These are phyloP conservation scores for Ptychochromis oligacanthus DNA, from an alignment of 2,113 vertebrate genomes.

Conservation along the genomic window DNA sequence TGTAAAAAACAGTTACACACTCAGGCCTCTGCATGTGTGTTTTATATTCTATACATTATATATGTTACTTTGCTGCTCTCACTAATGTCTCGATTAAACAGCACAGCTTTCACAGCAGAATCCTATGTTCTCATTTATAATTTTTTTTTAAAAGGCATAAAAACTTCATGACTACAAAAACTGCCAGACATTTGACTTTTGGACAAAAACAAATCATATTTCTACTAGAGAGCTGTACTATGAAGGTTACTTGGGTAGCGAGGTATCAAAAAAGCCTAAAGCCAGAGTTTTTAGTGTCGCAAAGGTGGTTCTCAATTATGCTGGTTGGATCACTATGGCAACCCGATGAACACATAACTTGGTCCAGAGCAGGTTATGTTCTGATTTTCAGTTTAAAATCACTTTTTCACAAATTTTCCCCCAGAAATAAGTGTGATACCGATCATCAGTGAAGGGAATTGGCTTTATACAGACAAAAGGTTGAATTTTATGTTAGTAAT, in stretches of 20 bases:
- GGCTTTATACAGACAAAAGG: neutral
- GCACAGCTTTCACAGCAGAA: neutral
- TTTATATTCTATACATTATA: conserved; percentile 12
- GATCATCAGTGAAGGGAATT: neutral
- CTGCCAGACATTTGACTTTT: neutral
- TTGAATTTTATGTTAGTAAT: neutral
- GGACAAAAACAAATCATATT: neutral
- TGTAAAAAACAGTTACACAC: neutral
- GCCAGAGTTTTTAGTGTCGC: neutral
- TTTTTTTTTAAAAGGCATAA: neutral
- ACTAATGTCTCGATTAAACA: neutral
- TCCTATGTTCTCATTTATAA: neutral
- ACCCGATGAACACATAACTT: neutral
- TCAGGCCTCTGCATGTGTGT: neutral
- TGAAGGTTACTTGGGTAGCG: neutral
- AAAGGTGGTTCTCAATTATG: neutral
- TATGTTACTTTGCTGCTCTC: neutral
- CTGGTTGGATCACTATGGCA: neutral
- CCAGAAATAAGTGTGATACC: neutral
- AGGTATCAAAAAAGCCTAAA: neutral
- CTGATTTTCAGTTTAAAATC: neutral
- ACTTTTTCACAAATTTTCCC: too few relatives aligned
- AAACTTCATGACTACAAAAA: neutral
- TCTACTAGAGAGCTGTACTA: neutral
- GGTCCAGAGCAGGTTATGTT: neutral